phyloP scores from a whole-genome alignment of 2,113 vertebrate species.

The Hyperopisus bebe region DNA sequence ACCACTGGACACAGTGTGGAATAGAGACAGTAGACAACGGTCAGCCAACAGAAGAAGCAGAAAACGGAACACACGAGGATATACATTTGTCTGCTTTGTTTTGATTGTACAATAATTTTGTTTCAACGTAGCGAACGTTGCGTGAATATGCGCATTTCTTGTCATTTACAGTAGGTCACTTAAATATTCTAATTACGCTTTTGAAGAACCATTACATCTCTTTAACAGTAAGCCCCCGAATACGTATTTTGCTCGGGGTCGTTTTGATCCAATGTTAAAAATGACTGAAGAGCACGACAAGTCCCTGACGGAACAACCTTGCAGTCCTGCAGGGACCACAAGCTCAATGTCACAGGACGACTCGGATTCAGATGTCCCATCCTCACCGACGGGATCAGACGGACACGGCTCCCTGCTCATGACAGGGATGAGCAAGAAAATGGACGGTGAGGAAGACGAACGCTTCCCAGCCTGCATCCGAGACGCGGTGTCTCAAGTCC shows the following conservation, averaged over 20 bases:
- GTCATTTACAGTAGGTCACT: not conserved
- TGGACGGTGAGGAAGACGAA: slow-evolving; percentile 72
- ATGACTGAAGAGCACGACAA: slow-evolving; percentile 83
- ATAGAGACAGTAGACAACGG: not conserved
- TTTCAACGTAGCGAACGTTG: not conserved
- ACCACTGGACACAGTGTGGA: slow-evolving; percentile 38
- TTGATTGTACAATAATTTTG: not conserved
- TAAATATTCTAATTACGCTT: not conserved
- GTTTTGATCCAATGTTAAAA: slow-evolving; percentile 64
- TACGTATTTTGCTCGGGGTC: not conserved
- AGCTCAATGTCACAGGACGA: slow-evolving; percentile 80
- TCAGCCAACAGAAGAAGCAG: not conserved
- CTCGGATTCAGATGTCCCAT: slow-evolving; percentile 80
- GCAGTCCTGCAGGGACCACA: slow-evolving; percentile 78
- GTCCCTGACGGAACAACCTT: slow-evolving; percentile 67
- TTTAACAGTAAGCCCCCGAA: not conserved
- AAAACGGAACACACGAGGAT: not conserved
- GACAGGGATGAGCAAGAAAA: slow-evolving; percentile 58
- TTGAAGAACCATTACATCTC: not conserved
- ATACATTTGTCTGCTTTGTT: not conserved
- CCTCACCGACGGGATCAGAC: slow-evolving; percentile 79
- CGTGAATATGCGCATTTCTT: slow-evolving; percentile 29
- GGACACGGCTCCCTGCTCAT: slow-evolving; percentile 57
- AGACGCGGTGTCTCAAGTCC: slow-evolving; percentile 94
- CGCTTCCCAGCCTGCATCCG: slow-evolving; percentile 95